Conservation (phyloP, 2,888 invertebrate species). For the Torymus aiolomorphi region DNA sequence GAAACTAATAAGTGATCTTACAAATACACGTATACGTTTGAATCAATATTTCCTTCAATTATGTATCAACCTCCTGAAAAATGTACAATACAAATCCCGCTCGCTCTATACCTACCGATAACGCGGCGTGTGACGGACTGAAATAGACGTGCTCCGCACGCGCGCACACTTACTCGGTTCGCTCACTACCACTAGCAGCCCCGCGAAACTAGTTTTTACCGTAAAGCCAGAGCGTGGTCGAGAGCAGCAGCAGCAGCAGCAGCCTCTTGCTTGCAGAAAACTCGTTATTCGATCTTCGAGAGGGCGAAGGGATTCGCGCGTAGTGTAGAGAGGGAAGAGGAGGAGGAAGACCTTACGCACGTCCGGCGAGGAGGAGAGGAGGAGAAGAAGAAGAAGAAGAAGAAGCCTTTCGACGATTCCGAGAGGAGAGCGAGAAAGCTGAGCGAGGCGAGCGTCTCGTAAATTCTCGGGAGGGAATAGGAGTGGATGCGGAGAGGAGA, state of each 20-base stretch:
- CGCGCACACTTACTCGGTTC: background rate
- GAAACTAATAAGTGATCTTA: too few species aligned
- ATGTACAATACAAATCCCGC: too few species aligned
- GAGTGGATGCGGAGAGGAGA: background rate
- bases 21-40: too few species aligned
- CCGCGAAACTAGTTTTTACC: slow-evolving; percentile 70
- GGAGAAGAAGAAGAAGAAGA: background rate
- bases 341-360: slow-evolving; percentile 5
- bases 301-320: too few species aligned
- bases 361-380: slow-evolving; percentile 37
- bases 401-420: slow-evolving; percentile 42
- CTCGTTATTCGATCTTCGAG: slow-evolving; percentile 58
- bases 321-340: background rate
- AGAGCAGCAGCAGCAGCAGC: slow-evolving; percentile 13
- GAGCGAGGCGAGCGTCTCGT: slow-evolving; percentile 37
- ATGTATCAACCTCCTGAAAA: too few species aligned
- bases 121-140: slow-evolving; percentile 56
- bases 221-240: slow-evolving; percentile 63
- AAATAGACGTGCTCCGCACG: slow-evolving; percentile 58
- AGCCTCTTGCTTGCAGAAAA: slow-evolving; percentile 52
- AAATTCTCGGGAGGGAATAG: too few species aligned
- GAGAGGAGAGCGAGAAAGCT: background rate
- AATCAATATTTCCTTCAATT: too few species aligned
- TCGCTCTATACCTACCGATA: background rate
- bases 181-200: slow-evolving; percentile 9